Conservation (phyloP, 2,797 vertebrate species). For the Sternotherus odoratus region DNA sequence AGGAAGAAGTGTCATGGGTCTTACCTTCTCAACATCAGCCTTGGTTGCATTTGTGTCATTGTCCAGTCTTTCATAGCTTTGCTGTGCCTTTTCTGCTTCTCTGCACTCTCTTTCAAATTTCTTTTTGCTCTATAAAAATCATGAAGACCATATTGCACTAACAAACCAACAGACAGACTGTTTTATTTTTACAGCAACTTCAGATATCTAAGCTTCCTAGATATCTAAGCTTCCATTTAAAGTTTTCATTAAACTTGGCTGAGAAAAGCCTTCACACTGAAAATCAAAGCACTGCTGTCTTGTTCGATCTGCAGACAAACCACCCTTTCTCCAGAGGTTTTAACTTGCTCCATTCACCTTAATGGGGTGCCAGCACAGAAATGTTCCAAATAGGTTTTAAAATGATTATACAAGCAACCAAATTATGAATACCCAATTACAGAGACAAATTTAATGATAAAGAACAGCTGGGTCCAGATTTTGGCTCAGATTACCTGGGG, state of each 20-base stretch:
- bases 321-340: background rate
- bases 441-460: background rate
- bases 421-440: background rate
- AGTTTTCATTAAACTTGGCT: constrained; percentile 5
- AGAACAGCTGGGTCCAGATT: background rate
- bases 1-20: background rate
- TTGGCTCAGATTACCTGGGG: background rate
- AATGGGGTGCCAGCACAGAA: background rate
- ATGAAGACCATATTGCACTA: constrained; percentile 35
- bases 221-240: constrained; percentile 13
- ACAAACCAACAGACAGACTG: constrained; percentile 37
- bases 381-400: background rate
- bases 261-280: constrained; percentile 13
- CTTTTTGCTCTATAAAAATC: constrained; percentile 92
- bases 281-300: background rate
- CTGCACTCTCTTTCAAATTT: constrained; percentile 98
- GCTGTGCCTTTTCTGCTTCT: constrained; percentile 96
- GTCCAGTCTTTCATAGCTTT: constrained; percentile 93
- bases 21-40: constrained; percentile 98
- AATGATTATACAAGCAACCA: background rate
- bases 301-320: background rate
- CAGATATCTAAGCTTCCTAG: background rate
- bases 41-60: constrained; percentile 98
- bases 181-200: constrained; percentile 28
- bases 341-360: background rate